Conservation (phyloP, 2,888 invertebrate genomes). For the Leptinotarsa haldemani region DNA sequence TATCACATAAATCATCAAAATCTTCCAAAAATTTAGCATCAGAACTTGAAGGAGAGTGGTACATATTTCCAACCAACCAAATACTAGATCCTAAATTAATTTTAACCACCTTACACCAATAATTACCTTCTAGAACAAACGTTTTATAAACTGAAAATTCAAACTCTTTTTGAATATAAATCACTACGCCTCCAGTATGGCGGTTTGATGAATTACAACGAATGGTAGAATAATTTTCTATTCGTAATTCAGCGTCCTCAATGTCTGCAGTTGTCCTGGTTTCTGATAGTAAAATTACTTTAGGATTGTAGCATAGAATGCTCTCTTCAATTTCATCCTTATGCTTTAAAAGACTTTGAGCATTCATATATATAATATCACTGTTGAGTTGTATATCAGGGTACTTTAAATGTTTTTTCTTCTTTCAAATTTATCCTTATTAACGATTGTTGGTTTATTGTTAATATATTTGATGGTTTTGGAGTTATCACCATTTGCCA, state of each 20-base stretch:
- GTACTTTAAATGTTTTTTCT: constrained; percentile 11
- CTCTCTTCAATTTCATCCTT: constrained; percentile 16
- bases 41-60: constrained; percentile 20
- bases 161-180: constrained; percentile 4
- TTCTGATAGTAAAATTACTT: constrained; percentile 5
- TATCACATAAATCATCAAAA: constrained; percentile 18
- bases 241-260: neutral
- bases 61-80: constrained; percentile 15
- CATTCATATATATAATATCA: constrained; percentile 10
- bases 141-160: constrained; percentile 18
- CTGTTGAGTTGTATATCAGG: constrained; percentile 17
- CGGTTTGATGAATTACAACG: constrained; percentile 8
- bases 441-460: constrained; percentile 8
- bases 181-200: constrained; percentile 7
- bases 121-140: constrained; percentile 8
- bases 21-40: constrained; percentile 14
- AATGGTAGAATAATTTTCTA: neutral
- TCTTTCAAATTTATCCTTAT: neutral
- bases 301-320: constrained; percentile 6
- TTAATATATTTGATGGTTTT: constrained; percentile 13
- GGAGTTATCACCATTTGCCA: constrained; percentile 2
- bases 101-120: constrained; percentile 18
- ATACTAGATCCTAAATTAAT: constrained; percentile 2
- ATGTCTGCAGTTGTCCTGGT: constrained; percentile 11
- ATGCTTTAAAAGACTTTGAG: constrained; percentile 5